Percentiles rank a stretch among this genome's conserved stretches.
Evolutionary conservation across 2,113 vertebrate species (phyloP).

Genomic region (Phylloscopus trochiloides): DNA sequence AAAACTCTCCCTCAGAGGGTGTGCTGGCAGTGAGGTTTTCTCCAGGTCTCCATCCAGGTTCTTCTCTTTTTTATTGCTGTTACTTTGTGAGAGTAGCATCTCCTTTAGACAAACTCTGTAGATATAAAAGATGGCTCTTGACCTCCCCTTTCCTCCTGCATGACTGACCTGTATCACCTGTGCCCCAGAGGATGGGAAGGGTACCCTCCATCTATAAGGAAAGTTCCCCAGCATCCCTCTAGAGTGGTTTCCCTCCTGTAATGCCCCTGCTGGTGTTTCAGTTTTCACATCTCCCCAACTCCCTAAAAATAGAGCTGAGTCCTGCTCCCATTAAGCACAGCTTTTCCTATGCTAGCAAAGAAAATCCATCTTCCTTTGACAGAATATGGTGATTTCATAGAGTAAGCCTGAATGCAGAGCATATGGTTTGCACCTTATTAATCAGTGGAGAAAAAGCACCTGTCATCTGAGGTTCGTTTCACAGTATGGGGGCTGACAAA

Average conservation of each 20-base stretch:
- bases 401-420: neutral
- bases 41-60: neutral
- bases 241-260: neutral
- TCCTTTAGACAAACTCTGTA: neutral
- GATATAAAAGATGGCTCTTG: neutral
- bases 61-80: neutral
- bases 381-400: neutral
- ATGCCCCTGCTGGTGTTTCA: neutral
- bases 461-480: conserved; percentile 37
- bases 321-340: neutral
- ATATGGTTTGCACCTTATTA: conserved; percentile 21
- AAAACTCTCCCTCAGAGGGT: neutral
- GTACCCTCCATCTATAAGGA: neutral
- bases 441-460: conserved; percentile 35
- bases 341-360: neutral
- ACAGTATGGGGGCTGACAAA: conserved; percentile 5
- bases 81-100: neutral
- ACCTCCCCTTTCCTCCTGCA: neutral
- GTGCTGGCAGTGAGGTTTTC: neutral
- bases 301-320: neutral
- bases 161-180: neutral
- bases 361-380: conserved; percentile 15
- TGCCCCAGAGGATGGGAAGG: neutral
- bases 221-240: neutral
- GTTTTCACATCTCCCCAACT: too few species aligned